Evolutionary conservation across 2,888 invertebrate genomes (phyloP), one percentile per base, ranked within the genome.

Genomic region (Amiota minor): DNA sequence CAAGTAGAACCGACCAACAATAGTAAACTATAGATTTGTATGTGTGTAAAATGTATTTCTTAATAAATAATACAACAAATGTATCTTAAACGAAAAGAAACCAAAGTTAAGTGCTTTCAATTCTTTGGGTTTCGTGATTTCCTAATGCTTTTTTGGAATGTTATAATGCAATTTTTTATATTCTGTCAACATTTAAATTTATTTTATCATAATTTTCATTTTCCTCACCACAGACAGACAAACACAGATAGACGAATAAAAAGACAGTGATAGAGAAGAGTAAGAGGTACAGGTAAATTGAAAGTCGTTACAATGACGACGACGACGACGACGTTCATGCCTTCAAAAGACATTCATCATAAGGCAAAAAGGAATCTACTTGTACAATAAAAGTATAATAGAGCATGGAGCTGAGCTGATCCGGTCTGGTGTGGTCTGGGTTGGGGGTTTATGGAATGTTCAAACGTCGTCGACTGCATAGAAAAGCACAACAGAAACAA

Each of bases 291-390:
- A 65, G 65, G 12, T 49, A 65, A 10, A n/a, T 12, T 65, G 12
- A 59, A 46, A 70, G 47, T 20, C 47, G 67, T 49, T 67, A 20
- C 67, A 18, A 67, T 14, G 67, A 35, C 35, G 6, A 35, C 35
- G 6, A 35, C 35, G 35, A 35, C 6, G 59, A 20, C 62, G 62
- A 68, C 67, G 62, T 79, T 85, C 79, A 80, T 50, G 86, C 83
- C 83, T 80, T 78, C 72, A 77, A 79, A 75, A 74, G 74, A 78
- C 79, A 85, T 86, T 82, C 85, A 84, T 85, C 86, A 85, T 73
- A 71, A 68, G 50, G 69, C 70, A 72, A 71, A 55, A 67, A 61
- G 69, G 53, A 45, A 62, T 68, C 64, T 3, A 59, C 47, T 56
- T 72, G 71, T 35, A 35, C 35, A 35, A 35, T 35, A 35, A 35